These are phyloP conservation scores for Pelecanus crispus DNA, from an alignment of 2,113 vertebrate genomes.

Conservation along the genomic window DNA sequence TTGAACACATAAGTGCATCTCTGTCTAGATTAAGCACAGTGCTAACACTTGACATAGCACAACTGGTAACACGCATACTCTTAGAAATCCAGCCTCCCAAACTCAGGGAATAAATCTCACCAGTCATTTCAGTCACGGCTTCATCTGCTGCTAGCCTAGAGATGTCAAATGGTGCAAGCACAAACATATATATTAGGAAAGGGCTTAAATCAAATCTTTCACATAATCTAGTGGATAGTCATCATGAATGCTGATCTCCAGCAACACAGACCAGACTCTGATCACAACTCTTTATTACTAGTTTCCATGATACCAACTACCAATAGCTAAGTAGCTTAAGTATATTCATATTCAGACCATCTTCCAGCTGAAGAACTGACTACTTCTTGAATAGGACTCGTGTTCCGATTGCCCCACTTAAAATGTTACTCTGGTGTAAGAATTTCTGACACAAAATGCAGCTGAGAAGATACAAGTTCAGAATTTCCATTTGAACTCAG, in stretches of 20 bases:
- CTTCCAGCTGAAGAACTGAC: neutral
- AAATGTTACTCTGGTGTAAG: neutral
- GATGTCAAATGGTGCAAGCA: neutral
- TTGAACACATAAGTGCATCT: neutral
- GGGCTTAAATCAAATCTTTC: neutral
- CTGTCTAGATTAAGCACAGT: neutral
- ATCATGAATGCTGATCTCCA: neutral
- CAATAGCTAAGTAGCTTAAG: neutral
- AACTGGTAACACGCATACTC: accelerated
- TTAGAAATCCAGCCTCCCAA: neutral
- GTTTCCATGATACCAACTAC: neutral
- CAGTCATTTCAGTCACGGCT: neutral
- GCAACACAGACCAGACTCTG: neutral
- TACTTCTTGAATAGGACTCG: neutral
- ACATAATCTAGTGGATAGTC: neutral
- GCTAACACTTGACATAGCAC: neutral
- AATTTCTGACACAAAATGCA: neutral
- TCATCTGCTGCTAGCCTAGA: neutral
- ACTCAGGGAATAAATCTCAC: neutral
- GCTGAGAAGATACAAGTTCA: neutral
- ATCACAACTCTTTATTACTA: neutral
- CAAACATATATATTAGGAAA: neutral
- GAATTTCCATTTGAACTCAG: neutral
- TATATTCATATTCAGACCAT: neutral
- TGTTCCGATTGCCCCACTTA: neutral